A percentile compares a stretch with the other conserved stretches of the same genome.
phyloP scores from a whole-genome alignment of 2,797 vertebrate genomes.

The Philypnodon macrostomus region DNA sequence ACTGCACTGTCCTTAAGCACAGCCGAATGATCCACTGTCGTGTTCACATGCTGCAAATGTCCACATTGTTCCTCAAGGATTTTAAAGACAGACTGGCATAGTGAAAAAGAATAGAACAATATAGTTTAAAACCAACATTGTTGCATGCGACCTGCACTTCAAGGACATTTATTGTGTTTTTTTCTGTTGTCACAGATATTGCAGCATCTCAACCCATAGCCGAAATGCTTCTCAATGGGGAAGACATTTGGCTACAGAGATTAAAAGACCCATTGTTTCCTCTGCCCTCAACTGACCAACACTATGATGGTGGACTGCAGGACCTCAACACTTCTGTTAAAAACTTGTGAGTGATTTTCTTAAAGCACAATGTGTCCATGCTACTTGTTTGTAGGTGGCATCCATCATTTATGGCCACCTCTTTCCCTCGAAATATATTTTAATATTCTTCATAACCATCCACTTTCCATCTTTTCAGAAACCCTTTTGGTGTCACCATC shows the following conservation, averaged over 20 bases:
- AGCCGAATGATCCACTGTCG: constrained; percentile 52
- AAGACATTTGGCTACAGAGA: constrained; percentile 83
- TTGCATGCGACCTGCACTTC: no score
- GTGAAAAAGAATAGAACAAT: background rate
- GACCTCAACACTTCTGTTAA: constrained; percentile 78
- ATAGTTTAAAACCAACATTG: no score
- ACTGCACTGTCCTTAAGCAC: constrained; percentile 46
- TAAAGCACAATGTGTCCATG: background rate
- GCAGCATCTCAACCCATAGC: constrained; percentile 84
- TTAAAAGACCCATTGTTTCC: constrained; percentile 70
- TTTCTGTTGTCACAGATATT: constrained; percentile 74
- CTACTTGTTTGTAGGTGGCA: background rate
- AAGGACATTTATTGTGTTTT: no score
- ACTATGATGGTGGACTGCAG: constrained; percentile 80
- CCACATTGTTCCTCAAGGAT: constrained; percentile 21
- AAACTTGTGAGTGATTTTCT: constrained; percentile 81
- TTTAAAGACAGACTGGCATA: constrained; percentile 9
- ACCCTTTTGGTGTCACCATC: constrained; percentile 82
- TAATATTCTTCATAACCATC: background rate
- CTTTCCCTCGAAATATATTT: background rate
- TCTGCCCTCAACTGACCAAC: constrained; percentile 74
- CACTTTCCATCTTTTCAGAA: constrained; percentile 71
- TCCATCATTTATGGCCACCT: background rate
- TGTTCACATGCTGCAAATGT: constrained; percentile 40
- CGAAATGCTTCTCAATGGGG: constrained; percentile 85